A percentile compares a stretch with the other conserved stretches of the same genome.
These are phyloP conservation scores for Ptycholaimellus sp. DNA, from an alignment of 2,888 invertebrate genomes.

Conservation along the genomic window DNA sequence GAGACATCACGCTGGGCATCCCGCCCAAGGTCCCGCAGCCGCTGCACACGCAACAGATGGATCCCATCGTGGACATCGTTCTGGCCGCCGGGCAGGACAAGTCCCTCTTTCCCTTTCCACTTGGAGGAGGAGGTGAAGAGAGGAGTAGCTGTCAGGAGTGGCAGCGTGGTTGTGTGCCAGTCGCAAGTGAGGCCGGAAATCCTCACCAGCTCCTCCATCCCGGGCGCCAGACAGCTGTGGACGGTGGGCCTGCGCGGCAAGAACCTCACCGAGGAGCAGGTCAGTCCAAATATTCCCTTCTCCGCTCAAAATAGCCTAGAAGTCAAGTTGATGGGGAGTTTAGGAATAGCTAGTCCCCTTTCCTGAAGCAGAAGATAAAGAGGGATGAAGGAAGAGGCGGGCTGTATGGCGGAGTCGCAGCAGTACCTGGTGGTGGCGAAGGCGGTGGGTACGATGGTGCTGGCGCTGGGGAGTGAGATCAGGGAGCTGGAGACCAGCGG, in stretches of 20 bases:
- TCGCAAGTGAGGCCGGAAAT: conserved; percentile 5
- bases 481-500: conserved; percentile 87
- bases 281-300: not conserved
- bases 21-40: conserved; percentile 53
- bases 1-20: conserved; percentile 72
- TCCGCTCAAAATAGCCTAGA: too few relatives aligned
- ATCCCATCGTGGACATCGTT: conserved; percentile 62
- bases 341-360: not conserved
- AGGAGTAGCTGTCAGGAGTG: too few relatives aligned
- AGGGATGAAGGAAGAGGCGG: not conserved
- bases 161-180: conserved; percentile 42
- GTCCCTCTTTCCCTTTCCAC: too few relatives aligned
- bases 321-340: not conserved
- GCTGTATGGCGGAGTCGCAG: conserved; percentile 9
- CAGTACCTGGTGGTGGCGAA: conserved; percentile 12
- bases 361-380: not conserved
- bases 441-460: conserved; percentile 15
- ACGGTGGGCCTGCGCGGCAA: conserved; percentile 17
- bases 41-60: conserved; percentile 15
- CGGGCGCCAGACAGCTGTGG: conserved; percentile 19
- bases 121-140: too few relatives aligned
- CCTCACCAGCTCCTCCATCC: conserved; percentile 9
- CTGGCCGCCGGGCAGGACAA: conserved; percentile 74
- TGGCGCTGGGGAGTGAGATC: conserved; percentile 41
- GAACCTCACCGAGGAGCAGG: conserved; percentile 3